Conservation (phyloP, 2,797 vertebrate species). For the Catharus ustulatus region DNA sequence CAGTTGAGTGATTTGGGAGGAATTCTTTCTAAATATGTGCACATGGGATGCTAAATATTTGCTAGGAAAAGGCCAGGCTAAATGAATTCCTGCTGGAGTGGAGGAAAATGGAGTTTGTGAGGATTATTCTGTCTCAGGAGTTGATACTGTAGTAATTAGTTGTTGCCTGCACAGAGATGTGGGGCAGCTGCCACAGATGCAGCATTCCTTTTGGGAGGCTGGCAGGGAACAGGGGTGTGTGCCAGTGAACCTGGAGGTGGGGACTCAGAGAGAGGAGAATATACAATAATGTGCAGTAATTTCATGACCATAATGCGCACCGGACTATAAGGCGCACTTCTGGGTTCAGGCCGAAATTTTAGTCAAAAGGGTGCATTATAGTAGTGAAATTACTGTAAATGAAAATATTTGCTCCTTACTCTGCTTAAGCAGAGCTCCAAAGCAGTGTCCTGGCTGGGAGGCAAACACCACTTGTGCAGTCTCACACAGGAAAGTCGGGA, state of each 20-base stretch:
- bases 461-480: neutral
- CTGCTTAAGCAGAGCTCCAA: neutral
- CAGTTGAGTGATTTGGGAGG: neutral
- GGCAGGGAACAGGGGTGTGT: fast-evolving
- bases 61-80: neutral
- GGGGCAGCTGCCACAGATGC: neutral
- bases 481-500: neutral
- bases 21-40: neutral
- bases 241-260: neutral
- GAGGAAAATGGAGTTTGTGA: neutral
- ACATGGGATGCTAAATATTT: neutral
- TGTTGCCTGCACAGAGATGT: fast-evolving
- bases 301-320: no score
- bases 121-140: neutral
- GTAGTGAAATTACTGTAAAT: no score
- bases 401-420: neutral
- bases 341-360: no score
- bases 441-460: neutral
- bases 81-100: neutral
- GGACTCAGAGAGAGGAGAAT: neutral
- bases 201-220: fast-evolving
- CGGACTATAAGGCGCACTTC: no score
- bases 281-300: neutral
- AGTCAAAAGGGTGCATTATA: no score
- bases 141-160: neutral